Conservation (phyloP, 2,797 vertebrate species). For the Microctenopoma lineatum region DNA sequence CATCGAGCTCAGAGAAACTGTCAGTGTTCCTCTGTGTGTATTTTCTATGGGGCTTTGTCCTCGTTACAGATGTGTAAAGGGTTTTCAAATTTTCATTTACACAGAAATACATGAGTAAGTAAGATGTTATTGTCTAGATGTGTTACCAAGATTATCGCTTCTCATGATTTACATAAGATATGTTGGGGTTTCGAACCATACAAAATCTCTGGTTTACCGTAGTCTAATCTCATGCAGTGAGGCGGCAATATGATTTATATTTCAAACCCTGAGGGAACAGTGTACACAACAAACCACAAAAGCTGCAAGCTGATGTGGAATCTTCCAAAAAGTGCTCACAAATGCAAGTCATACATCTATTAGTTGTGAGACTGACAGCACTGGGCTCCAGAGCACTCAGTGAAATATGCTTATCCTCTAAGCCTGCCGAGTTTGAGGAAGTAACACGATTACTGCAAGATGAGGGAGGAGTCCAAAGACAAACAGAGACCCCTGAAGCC, state of each 20-base stretch:
- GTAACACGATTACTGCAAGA: slow-evolving; percentile 55
- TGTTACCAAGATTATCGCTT: slow-evolving; percentile 5
- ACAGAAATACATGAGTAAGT: neutral
- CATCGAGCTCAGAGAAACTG: slow-evolving; percentile 6
- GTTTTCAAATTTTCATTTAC: neutral
- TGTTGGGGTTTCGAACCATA: neutral
- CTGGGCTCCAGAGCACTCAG: slow-evolving; percentile 56
- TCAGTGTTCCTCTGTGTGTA: neutral
- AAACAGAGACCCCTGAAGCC: slow-evolving; percentile 30
- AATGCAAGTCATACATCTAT: slow-evolving; percentile 42
- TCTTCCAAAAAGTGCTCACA: slow-evolving; percentile 18
- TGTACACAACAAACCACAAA: slow-evolving; percentile 25
- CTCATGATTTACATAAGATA: slow-evolving; percentile 10
- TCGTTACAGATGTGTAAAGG: neutral
- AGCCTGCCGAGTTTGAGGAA: slow-evolving; percentile 40
- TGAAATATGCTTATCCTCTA: slow-evolving; percentile 58
- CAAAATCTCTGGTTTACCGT: neutral
- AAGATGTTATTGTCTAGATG: neutral
- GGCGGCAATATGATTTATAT: slow-evolving; percentile 27
- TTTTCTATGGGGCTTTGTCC: neutral
- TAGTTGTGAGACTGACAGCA: slow-evolving; percentile 59
- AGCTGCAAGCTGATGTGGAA: slow-evolving; percentile 13
- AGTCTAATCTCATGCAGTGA: slow-evolving; percentile 3
- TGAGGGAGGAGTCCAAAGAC: slow-evolving; percentile 34
- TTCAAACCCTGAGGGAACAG: slow-evolving; percentile 23